These are phyloP conservation scores for Silurus glanis DNA, from an alignment of 2,113 vertebrate species.

Conservation along the genomic window DNA sequence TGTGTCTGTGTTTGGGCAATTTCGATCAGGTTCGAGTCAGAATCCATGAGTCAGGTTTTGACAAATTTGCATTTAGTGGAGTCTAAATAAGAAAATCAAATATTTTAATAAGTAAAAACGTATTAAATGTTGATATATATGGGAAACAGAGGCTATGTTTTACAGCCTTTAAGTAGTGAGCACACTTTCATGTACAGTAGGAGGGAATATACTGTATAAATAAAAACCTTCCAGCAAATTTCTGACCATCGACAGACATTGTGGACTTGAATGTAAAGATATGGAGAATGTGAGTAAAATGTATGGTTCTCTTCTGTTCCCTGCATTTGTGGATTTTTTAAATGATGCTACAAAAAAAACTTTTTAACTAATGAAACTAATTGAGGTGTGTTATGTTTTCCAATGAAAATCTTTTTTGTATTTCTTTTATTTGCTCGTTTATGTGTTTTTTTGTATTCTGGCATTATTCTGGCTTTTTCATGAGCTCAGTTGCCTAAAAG, in stretches of 20 bases:
- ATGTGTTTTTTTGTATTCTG: background rate
- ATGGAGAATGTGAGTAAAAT: background rate
- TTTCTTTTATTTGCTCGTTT: background rate
- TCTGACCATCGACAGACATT: background rate
- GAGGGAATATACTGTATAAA: background rate
- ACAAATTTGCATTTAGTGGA: background rate
- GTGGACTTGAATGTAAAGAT: background rate
- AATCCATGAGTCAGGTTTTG: background rate
- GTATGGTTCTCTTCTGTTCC: background rate
- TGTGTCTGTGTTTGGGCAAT: background rate
- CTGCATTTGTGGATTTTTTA: background rate
- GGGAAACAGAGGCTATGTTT: background rate
- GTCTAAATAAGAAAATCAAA: background rate
- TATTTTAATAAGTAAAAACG: background rate
- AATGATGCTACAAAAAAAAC: background rate
- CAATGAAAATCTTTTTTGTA: background rate
- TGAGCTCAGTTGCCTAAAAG: background rate
- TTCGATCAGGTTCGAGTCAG: background rate
- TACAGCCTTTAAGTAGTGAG: background rate
- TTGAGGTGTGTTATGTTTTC: background rate
- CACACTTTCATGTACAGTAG: background rate
- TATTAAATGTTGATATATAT: background rate
- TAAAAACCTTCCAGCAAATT: background rate
- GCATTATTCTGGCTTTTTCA: background rate
- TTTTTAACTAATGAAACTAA: background rate